Evolutionary conservation across 2,888 invertebrate genomes (phyloP).

Genomic region (Aethes cnicana): DNA sequence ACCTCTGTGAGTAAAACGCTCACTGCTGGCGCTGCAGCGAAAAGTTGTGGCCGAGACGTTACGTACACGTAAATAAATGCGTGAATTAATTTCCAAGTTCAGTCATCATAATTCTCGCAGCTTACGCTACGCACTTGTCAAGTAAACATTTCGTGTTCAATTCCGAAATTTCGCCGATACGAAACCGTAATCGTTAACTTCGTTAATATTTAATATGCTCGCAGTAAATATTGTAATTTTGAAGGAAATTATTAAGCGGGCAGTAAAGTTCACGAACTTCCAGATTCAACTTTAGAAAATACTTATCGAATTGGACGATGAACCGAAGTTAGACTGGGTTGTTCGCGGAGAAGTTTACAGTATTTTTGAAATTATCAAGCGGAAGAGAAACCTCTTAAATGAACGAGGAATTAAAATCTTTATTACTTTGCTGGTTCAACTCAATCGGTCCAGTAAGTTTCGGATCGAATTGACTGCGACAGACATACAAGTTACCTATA

Average conservation of each 20-base stretch:
- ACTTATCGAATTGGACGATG: conserved; percentile 12
- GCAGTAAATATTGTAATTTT: conserved; percentile 7
- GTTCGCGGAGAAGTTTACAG: no score
- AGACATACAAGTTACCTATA: no score
- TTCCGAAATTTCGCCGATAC: background rate
- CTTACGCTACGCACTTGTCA: background rate
- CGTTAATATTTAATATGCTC: conserved; percentile 6
- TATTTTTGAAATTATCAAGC: no score
- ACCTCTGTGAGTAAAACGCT: no score
- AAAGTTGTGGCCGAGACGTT: no score
- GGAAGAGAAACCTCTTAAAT: no score
- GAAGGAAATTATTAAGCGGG: conserved; percentile 14
- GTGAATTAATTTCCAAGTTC: background rate
- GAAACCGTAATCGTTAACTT: background rate
- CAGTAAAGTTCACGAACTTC: conserved; percentile 7
- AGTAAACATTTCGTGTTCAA: background rate
- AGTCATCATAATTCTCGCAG: background rate
- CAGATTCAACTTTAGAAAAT: conserved; percentile 13
- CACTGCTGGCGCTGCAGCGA: no score
- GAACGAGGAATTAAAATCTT: no score
- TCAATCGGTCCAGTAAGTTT: no score
- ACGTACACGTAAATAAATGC: no score
- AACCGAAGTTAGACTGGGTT: background rate
- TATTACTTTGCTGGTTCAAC: no score
- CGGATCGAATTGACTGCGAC: no score